Base-by-base conservation (phyloP, 2,888 invertebrate species). In the Ariolimax columbianus region DNA sequence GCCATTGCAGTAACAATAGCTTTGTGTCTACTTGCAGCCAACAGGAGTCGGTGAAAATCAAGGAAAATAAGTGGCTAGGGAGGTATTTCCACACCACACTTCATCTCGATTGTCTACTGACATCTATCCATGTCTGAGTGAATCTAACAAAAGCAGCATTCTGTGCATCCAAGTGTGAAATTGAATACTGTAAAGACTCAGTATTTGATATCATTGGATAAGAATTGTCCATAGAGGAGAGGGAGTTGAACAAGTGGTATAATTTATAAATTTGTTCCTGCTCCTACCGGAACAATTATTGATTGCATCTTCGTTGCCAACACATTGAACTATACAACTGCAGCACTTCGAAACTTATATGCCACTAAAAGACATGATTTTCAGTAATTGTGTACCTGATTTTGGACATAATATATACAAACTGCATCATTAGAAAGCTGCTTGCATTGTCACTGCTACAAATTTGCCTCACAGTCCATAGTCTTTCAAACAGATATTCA, bases 401-500 rank as follows among this genome's bases (percentile, higher is more conserved):
- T n/a, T 43, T n/a, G 43, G 73, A 38, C 73, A 26, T n/a, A 26
- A 73, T 73, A 47, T 73, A 73, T 23, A 36, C n/a, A 14, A n/a
- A 30, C 11, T 30, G 43, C 47, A 47, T 11, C 33, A 33, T 33
- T 75, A 75, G 75, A 75, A 75, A 75, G n/a, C 3, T 30, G n/a
- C n/a, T 11, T 73, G n/a, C n/a, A 30, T 43, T 43, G 40, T 30
- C 4, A n/a, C 43, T 73, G 43, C 26, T 40, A 47, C 33, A 26
- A 75, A n/a, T 30, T 75, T 75, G 33, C 40, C 40, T 51, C 77
- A n/a, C 33, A 33, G 63, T 79, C 43, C 68, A 43, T 26, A 43
- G 79, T 79, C 79, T 79, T 79, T 79, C 79, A 79, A 30, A 79
- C 75, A 75, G 33, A 75, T 51, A 51, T 23, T 51, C 23, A 66